Percentiles rank a stretch among this genome's conserved stretches.
Evolutionary conservation across 2,888 invertebrate genomes (phyloP).

Genomic region (Oxyteleia sp.): DNA sequence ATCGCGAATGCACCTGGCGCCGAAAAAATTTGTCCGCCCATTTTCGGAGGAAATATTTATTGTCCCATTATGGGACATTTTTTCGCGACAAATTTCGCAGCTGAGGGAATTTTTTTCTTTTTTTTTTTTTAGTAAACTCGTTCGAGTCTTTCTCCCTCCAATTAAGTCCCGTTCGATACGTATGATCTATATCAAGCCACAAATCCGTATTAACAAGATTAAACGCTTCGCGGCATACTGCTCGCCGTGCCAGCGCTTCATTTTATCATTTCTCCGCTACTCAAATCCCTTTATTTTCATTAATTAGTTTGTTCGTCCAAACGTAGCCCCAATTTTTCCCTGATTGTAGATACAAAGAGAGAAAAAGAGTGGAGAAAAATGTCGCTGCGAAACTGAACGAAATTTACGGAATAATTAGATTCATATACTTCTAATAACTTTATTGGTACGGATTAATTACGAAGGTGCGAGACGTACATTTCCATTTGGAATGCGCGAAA

Average conservation of each 20-base stretch:
- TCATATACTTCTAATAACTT: conserved; percentile 25
- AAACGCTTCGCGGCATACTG: conserved; percentile 75
- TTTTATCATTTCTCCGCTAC: conserved; percentile 67
- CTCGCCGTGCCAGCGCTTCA: conserved; percentile 50
- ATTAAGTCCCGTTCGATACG: conserved; percentile 71
- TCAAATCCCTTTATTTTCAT: conserved; percentile 68
- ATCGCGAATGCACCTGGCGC: conserved; percentile 16
- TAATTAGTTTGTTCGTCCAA: conserved; percentile 74
- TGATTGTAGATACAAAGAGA: conserved; percentile 37
- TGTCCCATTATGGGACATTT: too few relatives aligned
- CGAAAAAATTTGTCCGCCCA: too few relatives aligned
- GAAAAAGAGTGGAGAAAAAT: background rate
- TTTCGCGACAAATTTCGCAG: too few relatives aligned
- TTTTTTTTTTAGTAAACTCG: too few relatives aligned
- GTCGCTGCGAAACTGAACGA: conserved; percentile 6
- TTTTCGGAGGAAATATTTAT: too few relatives aligned
- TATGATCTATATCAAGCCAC: conserved; percentile 73
- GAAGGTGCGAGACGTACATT: conserved; percentile 18
- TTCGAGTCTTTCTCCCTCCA: conserved; percentile 29
- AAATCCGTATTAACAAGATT: conserved; percentile 79
- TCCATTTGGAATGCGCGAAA: background rate
- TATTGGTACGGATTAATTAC: conserved; percentile 14
- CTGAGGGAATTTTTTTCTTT: too few relatives aligned
- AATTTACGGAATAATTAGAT: conserved; percentile 53
- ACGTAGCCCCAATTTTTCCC: conserved; percentile 63